A percentile compares a stretch with the other conserved stretches of the same genome.
phyloP scores from a whole-genome alignment of 2,797 vertebrate genomes.

The Ctenopoma multispine region DNA sequence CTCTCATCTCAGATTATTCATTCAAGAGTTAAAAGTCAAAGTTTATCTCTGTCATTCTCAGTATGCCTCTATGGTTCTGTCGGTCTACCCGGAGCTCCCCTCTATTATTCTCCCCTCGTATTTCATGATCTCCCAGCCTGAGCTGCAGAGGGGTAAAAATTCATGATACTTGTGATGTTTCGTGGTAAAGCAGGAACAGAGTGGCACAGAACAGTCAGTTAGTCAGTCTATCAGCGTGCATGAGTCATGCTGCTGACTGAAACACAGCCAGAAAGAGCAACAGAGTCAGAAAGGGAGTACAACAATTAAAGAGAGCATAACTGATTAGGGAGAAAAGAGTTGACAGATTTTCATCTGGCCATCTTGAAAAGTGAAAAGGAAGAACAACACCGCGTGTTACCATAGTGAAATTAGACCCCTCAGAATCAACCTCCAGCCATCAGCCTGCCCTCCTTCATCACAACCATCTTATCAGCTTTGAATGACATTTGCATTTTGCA shows the following conservation, averaged over 20 bases:
- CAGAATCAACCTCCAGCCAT: constrained; percentile 43
- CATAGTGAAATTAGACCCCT: constrained; percentile 45
- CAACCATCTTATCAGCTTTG: constrained; percentile 57
- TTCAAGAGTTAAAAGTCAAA: constrained; percentile 60
- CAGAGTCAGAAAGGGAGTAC: neutral
- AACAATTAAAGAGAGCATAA: constrained; percentile 34
- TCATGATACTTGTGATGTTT: constrained; percentile 60
- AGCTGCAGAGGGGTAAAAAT: constrained; percentile 33
- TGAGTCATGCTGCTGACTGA: constrained; percentile 67
- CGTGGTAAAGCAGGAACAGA: constrained; percentile 58
- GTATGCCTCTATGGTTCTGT: constrained; percentile 30
- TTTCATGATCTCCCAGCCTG: constrained; percentile 46
- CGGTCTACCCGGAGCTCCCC: constrained; percentile 30
- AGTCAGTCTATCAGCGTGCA: constrained; percentile 60
- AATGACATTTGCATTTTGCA: constrained; percentile 67
- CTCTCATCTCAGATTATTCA: constrained; percentile 57
- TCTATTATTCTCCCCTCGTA: constrained; percentile 49
- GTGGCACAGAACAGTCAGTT: constrained; percentile 62
- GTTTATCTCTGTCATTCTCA: constrained; percentile 51
- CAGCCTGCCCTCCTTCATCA: constrained; percentile 45
- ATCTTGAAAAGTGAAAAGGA: neutral
- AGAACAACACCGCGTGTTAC: neutral
- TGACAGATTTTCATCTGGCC: neutral
- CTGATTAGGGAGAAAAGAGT: constrained; percentile 5
- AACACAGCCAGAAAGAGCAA: constrained; percentile 12